phyloP scores from a whole-genome alignment of 2,888 invertebrate genomes.

The Liodrosophila aerea region DNA sequence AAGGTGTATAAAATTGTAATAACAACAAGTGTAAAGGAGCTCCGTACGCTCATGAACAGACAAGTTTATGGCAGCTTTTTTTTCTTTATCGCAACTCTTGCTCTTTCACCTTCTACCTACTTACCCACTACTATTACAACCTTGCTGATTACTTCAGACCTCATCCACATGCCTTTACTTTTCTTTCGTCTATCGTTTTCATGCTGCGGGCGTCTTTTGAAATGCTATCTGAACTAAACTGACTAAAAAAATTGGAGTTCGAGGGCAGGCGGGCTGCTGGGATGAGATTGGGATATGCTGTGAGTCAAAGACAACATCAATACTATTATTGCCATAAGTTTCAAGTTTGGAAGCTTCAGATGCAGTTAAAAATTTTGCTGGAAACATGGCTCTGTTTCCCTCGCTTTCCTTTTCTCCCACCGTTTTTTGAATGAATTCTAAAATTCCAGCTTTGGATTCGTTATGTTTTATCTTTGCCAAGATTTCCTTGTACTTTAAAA shows the following conservation, averaged over 20 bases:
- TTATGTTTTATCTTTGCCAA: slow-evolving; percentile 59
- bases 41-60: slow-evolving; percentile 69
- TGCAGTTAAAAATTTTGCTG: slow-evolving; percentile 75
- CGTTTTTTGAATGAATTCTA: slow-evolving; percentile 3
- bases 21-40: slow-evolving; percentile 31
- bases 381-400: slow-evolving; percentile 25
- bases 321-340: slow-evolving; percentile 79
- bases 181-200: slow-evolving; percentile 44
- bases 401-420: neutral
- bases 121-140: neutral
- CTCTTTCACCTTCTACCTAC: slow-evolving; percentile 2
- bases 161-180: slow-evolving; percentile 12
- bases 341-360: slow-evolving; percentile 77
- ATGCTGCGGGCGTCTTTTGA: slow-evolving; percentile 60
- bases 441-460: slow-evolving; percentile 57
- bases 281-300: neutral
- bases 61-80: slow-evolving; percentile 77
- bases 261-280: neutral
- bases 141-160: neutral
- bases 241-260: neutral
- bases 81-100: slow-evolving; percentile 77
- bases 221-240: slow-evolving; percentile 28
- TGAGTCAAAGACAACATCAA: slow-evolving; percentile 74
- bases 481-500: slow-evolving; percentile 53
- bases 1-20: neutral